Evolutionary conservation across 2,888 invertebrate species (phyloP).

Genomic region (Laothoe populi): DNA sequence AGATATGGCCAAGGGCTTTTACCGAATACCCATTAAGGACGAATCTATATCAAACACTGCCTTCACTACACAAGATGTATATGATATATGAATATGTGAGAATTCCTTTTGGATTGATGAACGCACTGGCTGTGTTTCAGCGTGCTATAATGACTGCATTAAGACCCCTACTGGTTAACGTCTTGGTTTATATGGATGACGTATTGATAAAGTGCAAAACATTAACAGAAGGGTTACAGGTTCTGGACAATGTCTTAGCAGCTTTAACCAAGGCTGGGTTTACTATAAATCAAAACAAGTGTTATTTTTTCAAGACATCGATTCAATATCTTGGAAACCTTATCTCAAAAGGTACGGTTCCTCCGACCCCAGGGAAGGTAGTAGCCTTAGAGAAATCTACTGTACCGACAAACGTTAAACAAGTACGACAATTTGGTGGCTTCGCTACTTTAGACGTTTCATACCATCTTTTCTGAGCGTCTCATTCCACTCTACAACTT

Average conservation of each 20-base stretch:
- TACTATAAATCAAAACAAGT: constrained; percentile 43
- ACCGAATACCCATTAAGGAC: constrained; percentile 43
- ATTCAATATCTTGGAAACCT: constrained; percentile 46
- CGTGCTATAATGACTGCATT: constrained; percentile 34
- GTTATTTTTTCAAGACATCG: constrained; percentile 38
- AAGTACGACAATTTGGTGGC: constrained; percentile 40
- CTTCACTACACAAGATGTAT: constrained; percentile 43
- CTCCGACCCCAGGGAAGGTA: constrained; percentile 43
- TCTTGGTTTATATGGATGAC: background rate
- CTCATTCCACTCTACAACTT: constrained; percentile 41
- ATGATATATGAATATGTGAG: constrained; percentile 38
- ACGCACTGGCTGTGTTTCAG: constrained; percentile 43
- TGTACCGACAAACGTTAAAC: constrained; percentile 38
- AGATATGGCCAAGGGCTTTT: constrained; percentile 40
- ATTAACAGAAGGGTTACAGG: no score
- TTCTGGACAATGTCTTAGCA: background rate
- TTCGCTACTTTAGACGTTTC: constrained; percentile 37
- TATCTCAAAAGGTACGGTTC: constrained; percentile 39
- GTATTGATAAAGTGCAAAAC: background rate
- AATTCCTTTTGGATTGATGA: constrained; percentile 44
- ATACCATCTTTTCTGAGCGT: constrained; percentile 32
- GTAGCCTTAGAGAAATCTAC: constrained; percentile 45
- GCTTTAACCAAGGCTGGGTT: constrained; percentile 43
- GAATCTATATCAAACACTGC: constrained; percentile 39
- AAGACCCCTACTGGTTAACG: constrained; percentile 22